Evolutionary conservation across 64 coral and sea anemone species (phyloP).

Genomic region (Porites australiensis): DNA sequence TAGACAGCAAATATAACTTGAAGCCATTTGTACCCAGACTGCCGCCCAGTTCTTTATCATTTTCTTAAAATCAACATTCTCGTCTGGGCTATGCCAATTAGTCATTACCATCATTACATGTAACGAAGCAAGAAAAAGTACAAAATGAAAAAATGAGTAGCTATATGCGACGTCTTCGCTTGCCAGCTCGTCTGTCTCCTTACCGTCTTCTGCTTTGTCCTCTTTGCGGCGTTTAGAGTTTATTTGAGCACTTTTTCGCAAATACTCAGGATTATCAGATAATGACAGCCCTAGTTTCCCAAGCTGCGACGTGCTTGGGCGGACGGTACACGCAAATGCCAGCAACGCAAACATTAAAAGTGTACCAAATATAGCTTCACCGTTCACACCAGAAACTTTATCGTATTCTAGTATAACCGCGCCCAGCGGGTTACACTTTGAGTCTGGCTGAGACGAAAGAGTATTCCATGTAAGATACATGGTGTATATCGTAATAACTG

Average conservation of each 20-base stretch:
- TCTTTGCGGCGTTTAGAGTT: slow-evolving; percentile 29
- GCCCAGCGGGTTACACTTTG: slow-evolving; percentile 90
- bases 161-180: slow-evolving; percentile 83
- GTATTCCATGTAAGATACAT: slow-evolving; percentile 99
- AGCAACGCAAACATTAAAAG: slow-evolving; percentile 94
- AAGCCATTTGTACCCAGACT: slow-evolving; percentile 96
- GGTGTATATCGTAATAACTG: slow-evolving; percentile 90
- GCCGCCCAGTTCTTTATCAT: slow-evolving; percentile 97
- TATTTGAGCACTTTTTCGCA: slow-evolving; percentile 43
- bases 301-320: slow-evolving; percentile 93
- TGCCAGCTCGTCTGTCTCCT: slow-evolving; percentile 46
- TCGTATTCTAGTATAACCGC: slow-evolving; percentile 94
- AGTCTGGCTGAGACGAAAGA: slow-evolving; percentile 87
- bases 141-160: slow-evolving; percentile 93
- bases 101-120: slow-evolving; percentile 96
- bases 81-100: slow-evolving; percentile 96
- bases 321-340: slow-evolving; percentile 93
- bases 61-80: slow-evolving; percentile 92
- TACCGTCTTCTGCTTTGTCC: slow-evolving; percentile 7
- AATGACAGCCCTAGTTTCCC: slow-evolving; percentile 85
- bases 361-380: slow-evolving; percentile 94
- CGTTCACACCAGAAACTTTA: slow-evolving; percentile 95
- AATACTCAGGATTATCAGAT: slow-evolving; percentile 70
- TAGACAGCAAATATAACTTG: slow-evolving; percentile 94
- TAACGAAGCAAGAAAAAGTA: slow-evolving; percentile 84